Percentiles rank a stretch among this genome's conserved stretches.
Conservation (phyloP, 2,797 vertebrate genomes). For the Pachyuromys duprasi region DNA sequence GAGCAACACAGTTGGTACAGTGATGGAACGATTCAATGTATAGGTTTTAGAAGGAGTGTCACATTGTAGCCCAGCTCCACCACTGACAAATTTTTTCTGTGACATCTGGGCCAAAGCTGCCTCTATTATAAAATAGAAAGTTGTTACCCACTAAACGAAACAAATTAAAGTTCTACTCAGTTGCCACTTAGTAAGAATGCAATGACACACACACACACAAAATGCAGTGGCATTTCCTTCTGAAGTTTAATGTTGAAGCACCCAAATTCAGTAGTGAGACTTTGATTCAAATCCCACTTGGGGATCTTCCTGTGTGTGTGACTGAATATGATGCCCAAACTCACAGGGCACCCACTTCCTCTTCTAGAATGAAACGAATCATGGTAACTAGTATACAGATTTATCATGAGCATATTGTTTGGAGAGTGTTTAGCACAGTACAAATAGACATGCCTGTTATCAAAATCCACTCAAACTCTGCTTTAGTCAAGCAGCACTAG, state of each 20-base stretch:
- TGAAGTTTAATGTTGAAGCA: neutral
- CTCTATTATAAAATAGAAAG: neutral
- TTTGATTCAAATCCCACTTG: neutral
- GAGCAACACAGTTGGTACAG: fast-evolving
- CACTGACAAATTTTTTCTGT: neutral
- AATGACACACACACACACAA: neutral
- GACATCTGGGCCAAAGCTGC: neutral
- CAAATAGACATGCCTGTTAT: neutral
- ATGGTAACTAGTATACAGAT: neutral
- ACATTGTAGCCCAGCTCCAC: neutral
- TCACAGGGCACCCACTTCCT: conserved; percentile 2
- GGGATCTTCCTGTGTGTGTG: neutral
- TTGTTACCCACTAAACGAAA: neutral
- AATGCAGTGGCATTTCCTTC: neutral
- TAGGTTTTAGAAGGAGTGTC: neutral
- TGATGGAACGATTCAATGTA: fast-evolving
- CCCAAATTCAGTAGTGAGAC: fast-evolving
- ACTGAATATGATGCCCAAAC: neutral
- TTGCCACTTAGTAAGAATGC: neutral
- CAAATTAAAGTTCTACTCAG: neutral
- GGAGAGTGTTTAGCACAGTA: neutral
- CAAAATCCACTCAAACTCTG: neutral
- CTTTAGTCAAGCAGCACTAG: neutral
- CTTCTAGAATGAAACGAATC: neutral
- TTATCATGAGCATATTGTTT: neutral